Percentiles rank a stretch among this genome's conserved stretches.
These are phyloP conservation scores for Melieria crassipennis DNA, from an alignment of 2,888 invertebrate species.

Conservation along the genomic window DNA sequence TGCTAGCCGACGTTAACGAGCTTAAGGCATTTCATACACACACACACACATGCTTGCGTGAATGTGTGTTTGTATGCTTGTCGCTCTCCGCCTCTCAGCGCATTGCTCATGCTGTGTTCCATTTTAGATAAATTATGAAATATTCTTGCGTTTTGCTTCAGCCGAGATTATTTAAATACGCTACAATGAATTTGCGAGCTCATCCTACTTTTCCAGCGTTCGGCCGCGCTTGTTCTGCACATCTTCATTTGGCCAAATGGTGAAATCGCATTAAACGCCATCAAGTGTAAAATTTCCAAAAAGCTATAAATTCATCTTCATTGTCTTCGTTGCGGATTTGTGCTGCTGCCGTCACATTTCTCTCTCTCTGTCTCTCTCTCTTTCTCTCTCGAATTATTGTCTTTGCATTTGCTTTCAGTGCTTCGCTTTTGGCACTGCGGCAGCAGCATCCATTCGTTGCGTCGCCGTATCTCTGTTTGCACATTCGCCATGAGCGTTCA, in stretches of 20 bases:
- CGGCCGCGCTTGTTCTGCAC: not conserved
- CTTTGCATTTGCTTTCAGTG: no score
- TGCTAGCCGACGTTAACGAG: not conserved
- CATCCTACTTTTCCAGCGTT: not conserved
- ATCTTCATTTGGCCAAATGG: not conserved
- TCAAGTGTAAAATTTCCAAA: constrained; percentile 45
- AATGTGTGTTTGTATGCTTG: not conserved
- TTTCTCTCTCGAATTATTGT: no score
- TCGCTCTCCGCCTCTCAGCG: no score
- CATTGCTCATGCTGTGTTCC: not conserved
- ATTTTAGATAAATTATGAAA: constrained; percentile 32
- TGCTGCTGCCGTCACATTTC: no score
- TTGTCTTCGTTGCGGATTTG: constrained; percentile 26
- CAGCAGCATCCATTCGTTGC: no score
- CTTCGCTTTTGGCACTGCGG: no score
- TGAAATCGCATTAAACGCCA: constrained; percentile 43
- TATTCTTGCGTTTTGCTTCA: constrained; percentile 25
- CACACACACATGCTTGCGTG: not conserved
- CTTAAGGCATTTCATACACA: constrained; percentile 14
- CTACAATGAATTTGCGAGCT: constrained; percentile 21
- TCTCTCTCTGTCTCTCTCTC: no score
- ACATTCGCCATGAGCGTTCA: no score
- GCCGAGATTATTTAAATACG: constrained; percentile 34
- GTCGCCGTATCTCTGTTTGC: no score
- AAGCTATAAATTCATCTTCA: constrained; percentile 43